Evolutionary conservation across 1,140 invertebrate species (phyloP), one percentile per base, ranked within the genome.

Genomic region (Saccostrea glomerata): DNA sequence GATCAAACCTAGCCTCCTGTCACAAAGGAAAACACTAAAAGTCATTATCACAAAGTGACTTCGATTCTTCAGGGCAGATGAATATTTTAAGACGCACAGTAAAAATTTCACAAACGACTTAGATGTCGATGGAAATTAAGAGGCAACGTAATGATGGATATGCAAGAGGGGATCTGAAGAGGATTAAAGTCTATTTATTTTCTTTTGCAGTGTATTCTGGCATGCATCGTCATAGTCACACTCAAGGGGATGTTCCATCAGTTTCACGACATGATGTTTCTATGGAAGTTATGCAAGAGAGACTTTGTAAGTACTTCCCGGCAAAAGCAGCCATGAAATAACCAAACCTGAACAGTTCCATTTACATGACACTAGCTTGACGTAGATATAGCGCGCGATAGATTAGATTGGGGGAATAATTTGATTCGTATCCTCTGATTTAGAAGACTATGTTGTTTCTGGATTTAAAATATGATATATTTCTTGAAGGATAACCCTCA

Each of bases 241-340:
- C 95, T 99, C 4, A 98, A 98, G 94, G 97, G 97, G 15, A 97
- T 99, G 96, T 97, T 99, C 89, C 95, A 97, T 91, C 98, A 99
- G 95, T 96, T 97, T 73, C 95, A 95, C 89, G 97, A 98, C 82
- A 95, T 98, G 6, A 93, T 93, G 90, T 96, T 97, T 94, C 96
- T 97, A 92, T 98, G 97, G 96, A 96, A 96, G 92, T 95, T 98
- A 25, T 98, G 97, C 58, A 97, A 96, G 92, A 95, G 97, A 88
- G 98, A 99, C 93, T 97, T 97, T 11, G 94, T 97, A 40, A 95
- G 94, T 94, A 70, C n/a, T 30, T 77, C 30, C 70, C 25, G 9
- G 30, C 11, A 6, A 25, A 36, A 12, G 7, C 23, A 17, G n/a
- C 13, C 55, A 12, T 73, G 25, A 77, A 73, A 30, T 30, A 77